These are phyloP conservation scores for Pardosa pseudoannulata DNA, from an alignment of 2,888 invertebrate genomes.

Conservation along the genomic window DNA sequence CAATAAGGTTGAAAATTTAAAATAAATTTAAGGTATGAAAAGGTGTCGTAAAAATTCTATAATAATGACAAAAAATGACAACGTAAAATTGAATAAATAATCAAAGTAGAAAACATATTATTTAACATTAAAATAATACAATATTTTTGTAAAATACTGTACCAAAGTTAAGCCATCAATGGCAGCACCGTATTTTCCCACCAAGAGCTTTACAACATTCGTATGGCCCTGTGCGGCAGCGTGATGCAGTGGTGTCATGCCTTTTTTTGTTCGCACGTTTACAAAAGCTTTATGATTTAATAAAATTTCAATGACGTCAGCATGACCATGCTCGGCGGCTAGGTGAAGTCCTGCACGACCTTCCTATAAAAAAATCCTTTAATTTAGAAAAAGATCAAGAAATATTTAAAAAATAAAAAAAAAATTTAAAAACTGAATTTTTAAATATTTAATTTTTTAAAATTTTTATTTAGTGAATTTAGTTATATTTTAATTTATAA, in stretches of 20 bases:
- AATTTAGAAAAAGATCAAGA: too few species aligned
- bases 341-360: conserved; percentile 93
- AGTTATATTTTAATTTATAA: too few species aligned
- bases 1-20: too few species aligned
- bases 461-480: too few species aligned
- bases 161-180: conserved; percentile 95
- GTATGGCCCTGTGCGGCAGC: conserved; percentile 98
- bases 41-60: too few species aligned
- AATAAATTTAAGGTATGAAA: too few species aligned
- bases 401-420: too few species aligned
- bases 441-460: too few species aligned
- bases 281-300: conserved; percentile 98
- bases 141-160: conserved; percentile 69
- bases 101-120: background rate
- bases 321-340: conserved; percentile 92
- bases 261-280: conserved; percentile 95
- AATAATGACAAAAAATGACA: too few species aligned
- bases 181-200: conserved; percentile 95
- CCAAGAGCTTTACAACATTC: conserved; percentile 90
- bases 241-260: conserved; percentile 96
- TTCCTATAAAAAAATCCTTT: conserved; percentile 61
- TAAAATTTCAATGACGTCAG: conserved; percentile 82
- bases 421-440: too few species aligned
- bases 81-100: too few species aligned
- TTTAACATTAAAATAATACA: too few species aligned